These are phyloP conservation scores for Semaprochilodus insignis DNA, from an alignment of 2,797 vertebrate genomes.

Conservation along the genomic window DNA sequence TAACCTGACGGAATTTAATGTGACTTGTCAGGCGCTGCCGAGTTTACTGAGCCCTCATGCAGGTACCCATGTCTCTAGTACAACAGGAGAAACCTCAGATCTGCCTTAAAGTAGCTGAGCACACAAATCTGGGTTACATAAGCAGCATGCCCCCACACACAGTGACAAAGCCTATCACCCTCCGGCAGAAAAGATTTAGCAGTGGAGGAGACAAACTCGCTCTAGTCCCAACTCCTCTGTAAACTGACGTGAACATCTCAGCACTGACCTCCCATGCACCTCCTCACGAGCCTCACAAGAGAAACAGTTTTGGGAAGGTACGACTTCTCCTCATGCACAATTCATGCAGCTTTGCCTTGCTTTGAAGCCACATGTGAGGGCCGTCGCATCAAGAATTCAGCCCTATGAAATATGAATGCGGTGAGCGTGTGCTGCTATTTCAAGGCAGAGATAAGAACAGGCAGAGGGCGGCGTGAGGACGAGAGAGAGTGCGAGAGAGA, in stretches of 20 bases:
- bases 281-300: conserved; percentile 3
- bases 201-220: conserved; percentile 1
- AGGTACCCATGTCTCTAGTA: neutral
- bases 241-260: neutral
- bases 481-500: neutral
- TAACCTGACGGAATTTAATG: neutral
- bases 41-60: neutral
- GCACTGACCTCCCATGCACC: conserved; percentile 26
- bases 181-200: conserved; percentile 20
- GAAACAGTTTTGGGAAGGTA: conserved; percentile 52
- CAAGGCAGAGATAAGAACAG: conserved; percentile 61
- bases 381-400: conserved; percentile 52
- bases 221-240: conserved; percentile 11
- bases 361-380: conserved; percentile 54
- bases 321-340: conserved; percentile 66
- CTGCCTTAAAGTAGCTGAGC: neutral
- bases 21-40: neutral
- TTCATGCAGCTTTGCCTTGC: conserved; percentile 60
- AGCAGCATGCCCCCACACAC: conserved; percentile 19
- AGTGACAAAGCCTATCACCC: conserved; percentile 16
- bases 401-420: conserved; percentile 73
- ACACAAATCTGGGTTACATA: conserved; percentile 35
- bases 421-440: conserved; percentile 62
- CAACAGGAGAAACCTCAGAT: conserved; percentile 6
- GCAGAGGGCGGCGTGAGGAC: neutral